Evolutionary conservation across 2,888 invertebrate species (phyloP).

Genomic region (Polia nebulosa): DNA sequence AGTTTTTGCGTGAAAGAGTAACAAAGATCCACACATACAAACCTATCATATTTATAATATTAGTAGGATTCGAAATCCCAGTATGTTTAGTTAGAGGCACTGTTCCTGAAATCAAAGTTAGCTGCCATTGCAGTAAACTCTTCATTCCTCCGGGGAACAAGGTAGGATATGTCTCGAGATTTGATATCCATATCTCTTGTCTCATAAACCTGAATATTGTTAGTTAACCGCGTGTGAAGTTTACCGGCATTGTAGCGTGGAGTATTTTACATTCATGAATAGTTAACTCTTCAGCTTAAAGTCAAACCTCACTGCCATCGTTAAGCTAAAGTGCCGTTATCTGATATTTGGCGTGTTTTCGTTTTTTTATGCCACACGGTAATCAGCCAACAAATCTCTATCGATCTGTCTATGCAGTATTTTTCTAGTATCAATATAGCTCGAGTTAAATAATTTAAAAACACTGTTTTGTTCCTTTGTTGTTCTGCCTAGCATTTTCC

Average conservation of each 20-base stretch:
- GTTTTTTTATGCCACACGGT: too few species aligned
- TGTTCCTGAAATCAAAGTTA: constrained; percentile 18
- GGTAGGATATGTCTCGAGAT: constrained; percentile 1
- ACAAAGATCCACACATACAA: too few species aligned
- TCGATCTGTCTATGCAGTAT: too few species aligned
- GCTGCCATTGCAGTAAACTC: constrained; percentile 22
- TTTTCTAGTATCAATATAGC: too few species aligned
- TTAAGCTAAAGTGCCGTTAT: neutral
- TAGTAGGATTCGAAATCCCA: too few species aligned
- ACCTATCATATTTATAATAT: too few species aligned
- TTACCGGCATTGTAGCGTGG: neutral
- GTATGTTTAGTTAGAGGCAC: constrained; percentile 1
- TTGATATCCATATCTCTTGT: constrained; percentile 12
- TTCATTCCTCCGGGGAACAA: constrained; percentile 13
- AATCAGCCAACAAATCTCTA: too few species aligned
- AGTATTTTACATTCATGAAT: neutral
- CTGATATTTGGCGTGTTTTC: too few species aligned
- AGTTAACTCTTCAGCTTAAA: neutral
- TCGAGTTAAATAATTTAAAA: too few species aligned
- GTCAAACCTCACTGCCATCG: neutral
- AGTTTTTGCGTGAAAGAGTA: too few species aligned
- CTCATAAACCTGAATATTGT: neutral
- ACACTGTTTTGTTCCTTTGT: too few species aligned
- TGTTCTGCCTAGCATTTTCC: too few species aligned
- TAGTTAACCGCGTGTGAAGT: neutral